Conservation (phyloP, 1,140 invertebrate genomes). For the Chelonus insularis region DNA sequence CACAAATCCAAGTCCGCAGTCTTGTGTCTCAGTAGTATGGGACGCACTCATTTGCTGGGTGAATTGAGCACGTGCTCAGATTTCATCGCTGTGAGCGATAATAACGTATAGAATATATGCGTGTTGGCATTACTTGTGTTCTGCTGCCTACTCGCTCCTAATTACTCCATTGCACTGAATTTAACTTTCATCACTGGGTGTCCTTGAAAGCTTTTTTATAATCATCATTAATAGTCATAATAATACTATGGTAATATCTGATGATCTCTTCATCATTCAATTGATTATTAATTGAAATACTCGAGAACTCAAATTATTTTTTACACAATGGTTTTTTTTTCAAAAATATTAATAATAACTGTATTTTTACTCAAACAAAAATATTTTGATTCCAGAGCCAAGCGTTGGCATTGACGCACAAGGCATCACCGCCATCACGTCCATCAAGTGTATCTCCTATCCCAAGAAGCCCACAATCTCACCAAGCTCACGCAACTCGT, state of each 20-base stretch:
- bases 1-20: conserved; percentile 14
- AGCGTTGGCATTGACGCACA: conserved; percentile 65
- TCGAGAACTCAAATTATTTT: too few relatives aligned
- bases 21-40: too few relatives aligned
- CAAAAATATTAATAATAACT: too few relatives aligned
- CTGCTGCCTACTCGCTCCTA: conserved; percentile 9
- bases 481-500: conserved; percentile 39
- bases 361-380: background rate
- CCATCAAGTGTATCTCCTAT: conserved; percentile 55
- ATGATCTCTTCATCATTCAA: too few relatives aligned
- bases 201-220: background rate
- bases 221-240: background rate
- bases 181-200: background rate
- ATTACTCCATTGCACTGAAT: conserved; percentile 6
- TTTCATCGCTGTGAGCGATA: conserved; percentile 47
- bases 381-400: conserved; percentile 62
- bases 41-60: conserved; percentile 9
- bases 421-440: conserved; percentile 60
- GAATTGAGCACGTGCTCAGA: conserved; percentile 60
- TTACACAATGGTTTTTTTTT: too few relatives aligned
- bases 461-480: conserved; percentile 54
- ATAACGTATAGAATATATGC: conserved; percentile 3
- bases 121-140: background rate
- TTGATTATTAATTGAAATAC: too few relatives aligned
- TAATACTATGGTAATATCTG: too few relatives aligned